These are phyloP conservation scores for Drosophila rufa DNA, from an alignment of 1,140 invertebrate species.

Conservation along the genomic window DNA sequence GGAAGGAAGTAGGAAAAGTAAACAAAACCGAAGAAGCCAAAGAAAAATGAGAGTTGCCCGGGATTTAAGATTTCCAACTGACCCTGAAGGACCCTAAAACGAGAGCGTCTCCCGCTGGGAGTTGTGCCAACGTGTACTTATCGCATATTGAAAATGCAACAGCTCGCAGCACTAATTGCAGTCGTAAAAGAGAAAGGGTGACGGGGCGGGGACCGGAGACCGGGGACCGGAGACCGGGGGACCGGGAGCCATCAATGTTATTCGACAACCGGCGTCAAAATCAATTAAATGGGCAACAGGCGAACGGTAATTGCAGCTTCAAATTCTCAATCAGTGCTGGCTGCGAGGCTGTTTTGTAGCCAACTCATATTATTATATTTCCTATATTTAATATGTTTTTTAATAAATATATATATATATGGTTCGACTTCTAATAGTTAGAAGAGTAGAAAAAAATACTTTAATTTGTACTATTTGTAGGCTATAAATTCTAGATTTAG, in stretches of 20 bases:
- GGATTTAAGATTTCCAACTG: conserved; percentile 31
- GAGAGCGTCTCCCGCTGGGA: conserved; percentile 2
- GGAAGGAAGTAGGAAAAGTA: conserved; percentile 49
- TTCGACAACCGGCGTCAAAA: conserved; percentile 73
- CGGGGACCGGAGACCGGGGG: not conserved
- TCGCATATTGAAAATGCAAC: conserved; percentile 63
- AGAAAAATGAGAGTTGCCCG: conserved; percentile 37
- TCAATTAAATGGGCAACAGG: conserved; percentile 81
- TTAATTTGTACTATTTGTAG: no score
- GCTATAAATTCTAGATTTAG: no score
- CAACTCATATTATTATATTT: not conserved
- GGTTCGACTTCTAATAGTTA: no score
- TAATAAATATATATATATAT: no score
- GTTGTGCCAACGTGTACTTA: conserved; percentile 25
- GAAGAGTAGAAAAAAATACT: no score
- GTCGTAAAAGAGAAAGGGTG: conserved; percentile 12
- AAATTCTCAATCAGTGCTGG: conserved; percentile 21
- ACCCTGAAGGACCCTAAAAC: conserved; percentile 20
- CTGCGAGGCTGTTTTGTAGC: not conserved
- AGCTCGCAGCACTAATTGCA: conserved; percentile 68
- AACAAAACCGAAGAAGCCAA: conserved; percentile 24
- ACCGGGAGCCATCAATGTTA: conserved; percentile 23
- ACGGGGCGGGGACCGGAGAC: not conserved
- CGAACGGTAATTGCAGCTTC: conserved; percentile 77
- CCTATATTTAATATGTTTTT: not conserved